Base-by-base conservation (phyloP, 1,140 invertebrate species). In the Leptinotarsa defecta region DNA sequence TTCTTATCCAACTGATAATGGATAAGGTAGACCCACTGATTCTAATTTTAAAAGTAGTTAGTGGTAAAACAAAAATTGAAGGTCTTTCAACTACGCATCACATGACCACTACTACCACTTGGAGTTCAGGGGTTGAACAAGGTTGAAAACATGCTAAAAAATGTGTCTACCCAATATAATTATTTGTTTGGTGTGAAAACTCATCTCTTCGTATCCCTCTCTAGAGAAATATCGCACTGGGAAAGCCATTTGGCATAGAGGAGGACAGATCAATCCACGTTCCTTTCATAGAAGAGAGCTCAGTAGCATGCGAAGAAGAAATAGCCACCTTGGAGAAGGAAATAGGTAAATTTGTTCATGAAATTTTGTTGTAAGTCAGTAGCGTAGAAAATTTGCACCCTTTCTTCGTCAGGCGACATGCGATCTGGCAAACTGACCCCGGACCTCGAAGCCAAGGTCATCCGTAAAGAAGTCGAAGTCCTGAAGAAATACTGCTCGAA, bases 401-500 rank as follows among this genome's bases (percentile, higher is more conserved):
- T 13, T 17, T 57, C 52, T 57, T 57, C 13, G 5, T 57, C 17
- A 57, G 73, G 77, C 17, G 62, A 69, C 48, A 77, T 83, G 78
- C 68, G 76, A 70, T 61, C 49, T 8, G 68, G 67, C 19, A 67
- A 65, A 22, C 43, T 76, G 15, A 75, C 77, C 13, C 77, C 80
- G 4, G 77, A 77, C 8, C 68, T 78, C 70, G 81, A 82, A 77
- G 68, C 77, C 13, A 71, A 77, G 74, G 62, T 81, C 1, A 80
- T 82, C 27, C 68, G 76, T 64, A 82, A 81, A 76, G 80, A 83
- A 73, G 67, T 83, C 1, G 78, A 79, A 49, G 79, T 82, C 4
- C 57, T 83, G 17, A 83, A 81, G 71, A 75, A 74, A 57, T 83
- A 81, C 64, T 83, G 81, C 57, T 13, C 80, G 1, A 81, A 82